Conservation (phyloP, 2,888 invertebrate species). For the Psococerastis gibbosa region DNA sequence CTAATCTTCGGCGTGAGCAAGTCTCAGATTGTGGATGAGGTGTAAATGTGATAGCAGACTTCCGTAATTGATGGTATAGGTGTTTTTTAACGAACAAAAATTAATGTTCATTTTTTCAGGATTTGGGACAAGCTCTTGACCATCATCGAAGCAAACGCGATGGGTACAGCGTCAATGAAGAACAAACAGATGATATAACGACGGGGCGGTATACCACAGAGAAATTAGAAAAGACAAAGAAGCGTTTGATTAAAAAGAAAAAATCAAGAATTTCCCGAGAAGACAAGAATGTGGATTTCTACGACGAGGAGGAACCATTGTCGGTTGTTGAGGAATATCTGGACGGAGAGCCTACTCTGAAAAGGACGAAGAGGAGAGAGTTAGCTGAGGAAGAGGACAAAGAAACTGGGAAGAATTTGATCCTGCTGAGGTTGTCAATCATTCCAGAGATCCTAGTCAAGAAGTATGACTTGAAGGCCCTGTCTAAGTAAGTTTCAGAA, state of each 20-base stretch:
- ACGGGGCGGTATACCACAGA: background rate
- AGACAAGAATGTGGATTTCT: background rate
- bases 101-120: too few relatives aligned
- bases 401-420: constrained; percentile 9
- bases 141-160: background rate
- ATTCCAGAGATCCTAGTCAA: constrained; percentile 29
- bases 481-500: constrained; percentile 32
- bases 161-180: constrained; percentile 14
- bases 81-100: too few relatives aligned
- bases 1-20: too few relatives aligned
- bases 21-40: too few relatives aligned
- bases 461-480: constrained; percentile 44
- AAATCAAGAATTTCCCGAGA: background rate
- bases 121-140: background rate
- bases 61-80: too few relatives aligned
- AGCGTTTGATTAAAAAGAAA: background rate
- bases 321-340: background rate
- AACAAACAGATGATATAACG: constrained; percentile 13
- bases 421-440: constrained; percentile 15
- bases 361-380: constrained; percentile 1
- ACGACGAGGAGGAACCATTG: background rate
- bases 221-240: background rate
- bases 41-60: too few relatives aligned
- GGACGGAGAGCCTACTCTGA: background rate
- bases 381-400: background rate